phyloP scores from a whole-genome alignment of 2,888 invertebrate species.

The Melanophora roralis region DNA sequence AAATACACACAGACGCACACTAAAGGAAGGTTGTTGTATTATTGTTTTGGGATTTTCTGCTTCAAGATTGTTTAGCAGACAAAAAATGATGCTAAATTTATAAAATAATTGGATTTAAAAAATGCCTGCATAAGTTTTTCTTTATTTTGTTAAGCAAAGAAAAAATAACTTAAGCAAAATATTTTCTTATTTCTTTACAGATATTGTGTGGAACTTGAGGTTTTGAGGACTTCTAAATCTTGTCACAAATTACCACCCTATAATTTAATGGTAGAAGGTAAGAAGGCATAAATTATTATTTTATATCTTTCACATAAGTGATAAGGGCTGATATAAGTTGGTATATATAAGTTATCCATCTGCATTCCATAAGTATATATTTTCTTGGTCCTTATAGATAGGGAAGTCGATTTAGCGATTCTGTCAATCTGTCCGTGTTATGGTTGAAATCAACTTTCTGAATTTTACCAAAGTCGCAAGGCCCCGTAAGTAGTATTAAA shows the following conservation, averaged over 20 bases:
- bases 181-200: slow-evolving; percentile 79
- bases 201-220: slow-evolving; percentile 91
- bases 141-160: neutral
- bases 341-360: no score
- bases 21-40: neutral
- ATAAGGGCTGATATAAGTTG: no score
- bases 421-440: no score
- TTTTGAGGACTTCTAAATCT: slow-evolving; percentile 88
- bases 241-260: slow-evolving; percentile 87
- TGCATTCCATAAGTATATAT: no score
- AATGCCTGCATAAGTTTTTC: no score
- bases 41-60: neutral
- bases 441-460: no score
- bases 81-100: slow-evolving; percentile 12
- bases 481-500: no score
- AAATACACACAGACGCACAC: neutral
- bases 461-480: no score
- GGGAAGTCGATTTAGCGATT: no score
- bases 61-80: neutral
- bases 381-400: no score
- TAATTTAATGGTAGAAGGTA: slow-evolving; percentile 86
- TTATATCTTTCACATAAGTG: no score
- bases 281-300: slow-evolving; percentile 25
- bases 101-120: slow-evolving; percentile 29
- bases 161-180: neutral